Percentiles rank a stretch among this genome's conserved stretches.
Conservation (phyloP, 2,113 vertebrate species). For the Ivindomyrus marchei region DNA sequence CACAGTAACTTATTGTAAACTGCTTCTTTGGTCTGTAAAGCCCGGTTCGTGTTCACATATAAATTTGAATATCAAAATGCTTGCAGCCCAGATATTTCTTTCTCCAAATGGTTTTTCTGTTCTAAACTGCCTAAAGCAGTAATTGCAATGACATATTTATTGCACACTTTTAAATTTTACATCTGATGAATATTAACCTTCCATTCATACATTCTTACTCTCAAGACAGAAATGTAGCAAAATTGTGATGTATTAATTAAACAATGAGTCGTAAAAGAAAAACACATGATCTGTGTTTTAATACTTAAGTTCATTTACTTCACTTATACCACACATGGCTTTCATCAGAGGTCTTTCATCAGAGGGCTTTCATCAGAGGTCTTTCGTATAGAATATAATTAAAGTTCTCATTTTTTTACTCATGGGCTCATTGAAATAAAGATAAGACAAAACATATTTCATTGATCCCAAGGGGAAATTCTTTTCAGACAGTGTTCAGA, state of each 20-base stretch:
- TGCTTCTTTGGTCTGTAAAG: neutral
- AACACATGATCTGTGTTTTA: neutral
- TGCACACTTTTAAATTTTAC: neutral
- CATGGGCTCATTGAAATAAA: neutral
- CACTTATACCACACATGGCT: neutral
- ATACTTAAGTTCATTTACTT: neutral
- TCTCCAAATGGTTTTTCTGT: neutral
- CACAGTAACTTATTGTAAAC: conserved; percentile 19
- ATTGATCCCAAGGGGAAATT: neutral
- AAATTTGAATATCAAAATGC: neutral
- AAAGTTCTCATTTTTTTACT: neutral
- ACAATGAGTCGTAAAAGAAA: neutral
- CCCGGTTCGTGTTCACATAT: neutral
- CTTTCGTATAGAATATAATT: neutral
- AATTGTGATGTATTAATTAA: neutral
- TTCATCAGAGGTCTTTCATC: neutral
- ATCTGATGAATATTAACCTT: neutral
- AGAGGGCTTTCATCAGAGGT: neutral
- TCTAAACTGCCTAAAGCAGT: neutral
- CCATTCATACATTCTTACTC: neutral
- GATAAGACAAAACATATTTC: neutral
- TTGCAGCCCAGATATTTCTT: neutral
- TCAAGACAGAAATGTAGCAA: neutral
- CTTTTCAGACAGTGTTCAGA: neutral
- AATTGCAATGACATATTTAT: neutral